Conservation (phyloP, 1,140 invertebrate genomes). For the Calosoma granatense region DNA sequence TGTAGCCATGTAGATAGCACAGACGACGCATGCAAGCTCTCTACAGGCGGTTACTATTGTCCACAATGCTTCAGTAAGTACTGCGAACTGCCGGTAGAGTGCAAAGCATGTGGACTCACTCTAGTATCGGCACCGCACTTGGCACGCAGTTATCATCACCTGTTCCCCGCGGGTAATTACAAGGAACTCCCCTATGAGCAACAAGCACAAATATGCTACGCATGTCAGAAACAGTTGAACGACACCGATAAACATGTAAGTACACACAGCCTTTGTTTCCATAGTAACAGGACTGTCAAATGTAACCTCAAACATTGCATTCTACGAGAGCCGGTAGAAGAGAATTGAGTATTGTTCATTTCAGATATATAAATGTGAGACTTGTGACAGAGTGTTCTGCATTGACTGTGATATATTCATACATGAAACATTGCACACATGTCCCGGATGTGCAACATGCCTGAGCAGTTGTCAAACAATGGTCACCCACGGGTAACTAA, state of each 20-base stretch:
- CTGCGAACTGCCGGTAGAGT: constrained; percentile 95
- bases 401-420: constrained; percentile 93
- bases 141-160: constrained; percentile 92
- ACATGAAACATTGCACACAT: constrained; percentile 85
- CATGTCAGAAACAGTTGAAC: constrained; percentile 56
- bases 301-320: no score
- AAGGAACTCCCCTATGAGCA: constrained; percentile 53
- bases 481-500: no score
- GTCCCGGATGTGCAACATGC: constrained; percentile 79
- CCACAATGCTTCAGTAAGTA: constrained; percentile 95
- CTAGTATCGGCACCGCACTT: constrained; percentile 96
- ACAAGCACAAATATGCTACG: constrained; percentile 51
- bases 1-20: constrained; percentile 72
- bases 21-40: constrained; percentile 52
- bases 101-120: constrained; percentile 87
- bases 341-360: constrained; percentile 24
- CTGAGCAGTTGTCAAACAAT: not conserved
- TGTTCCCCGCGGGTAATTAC: constrained; percentile 85
- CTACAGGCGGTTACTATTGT: constrained; percentile 80
- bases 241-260: constrained; percentile 62
- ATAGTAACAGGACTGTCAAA: not conserved
- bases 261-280: constrained; percentile 19
- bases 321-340: no score
- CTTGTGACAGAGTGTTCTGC: constrained; percentile 75
- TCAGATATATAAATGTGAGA: constrained; percentile 67